phyloP scores from a whole-genome alignment of 92 coral and sea anemone species.

The Metridium senile region DNA sequence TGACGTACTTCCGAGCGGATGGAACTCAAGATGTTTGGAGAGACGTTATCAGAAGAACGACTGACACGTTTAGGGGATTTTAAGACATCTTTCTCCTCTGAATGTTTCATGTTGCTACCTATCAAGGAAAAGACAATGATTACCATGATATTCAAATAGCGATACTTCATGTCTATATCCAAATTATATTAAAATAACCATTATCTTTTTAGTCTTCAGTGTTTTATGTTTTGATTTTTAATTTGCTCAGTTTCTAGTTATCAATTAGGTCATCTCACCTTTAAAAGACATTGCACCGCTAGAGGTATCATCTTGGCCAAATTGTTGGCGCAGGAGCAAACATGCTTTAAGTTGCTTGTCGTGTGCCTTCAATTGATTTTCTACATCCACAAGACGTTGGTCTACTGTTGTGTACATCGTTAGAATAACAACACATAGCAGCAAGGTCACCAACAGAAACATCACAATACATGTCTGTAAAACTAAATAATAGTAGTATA shows the following conservation, averaged over 20 bases:
- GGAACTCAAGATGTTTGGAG: not conserved
- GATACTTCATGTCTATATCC: too few relatives aligned
- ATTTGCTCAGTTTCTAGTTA: too few relatives aligned
- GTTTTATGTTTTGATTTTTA: too few relatives aligned
- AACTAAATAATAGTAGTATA: not conserved
- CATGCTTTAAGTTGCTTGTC: not conserved
- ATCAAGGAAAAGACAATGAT: not conserved
- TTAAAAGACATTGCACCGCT: not conserved
- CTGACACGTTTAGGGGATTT: not conserved
- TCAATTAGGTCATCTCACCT: too few relatives aligned
- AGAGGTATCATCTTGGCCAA: not conserved
- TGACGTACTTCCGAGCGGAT: not conserved
- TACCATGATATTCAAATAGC: not conserved
- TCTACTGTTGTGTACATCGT: not conserved
- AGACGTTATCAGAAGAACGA: not conserved
- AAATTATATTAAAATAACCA: too few relatives aligned
- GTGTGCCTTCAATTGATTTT: not conserved
- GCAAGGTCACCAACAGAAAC: not conserved
- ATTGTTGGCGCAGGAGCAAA: not conserved
- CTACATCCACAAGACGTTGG: constrained; percentile 1
- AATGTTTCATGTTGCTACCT: not conserved
- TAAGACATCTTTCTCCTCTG: not conserved
- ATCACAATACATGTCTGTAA: not conserved
- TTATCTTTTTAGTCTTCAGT: too few relatives aligned
- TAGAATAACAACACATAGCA: not conserved